These are phyloP conservation scores for Vultur gryphus DNA, from an alignment of 2,797 vertebrate genomes.

Conservation along the genomic window DNA sequence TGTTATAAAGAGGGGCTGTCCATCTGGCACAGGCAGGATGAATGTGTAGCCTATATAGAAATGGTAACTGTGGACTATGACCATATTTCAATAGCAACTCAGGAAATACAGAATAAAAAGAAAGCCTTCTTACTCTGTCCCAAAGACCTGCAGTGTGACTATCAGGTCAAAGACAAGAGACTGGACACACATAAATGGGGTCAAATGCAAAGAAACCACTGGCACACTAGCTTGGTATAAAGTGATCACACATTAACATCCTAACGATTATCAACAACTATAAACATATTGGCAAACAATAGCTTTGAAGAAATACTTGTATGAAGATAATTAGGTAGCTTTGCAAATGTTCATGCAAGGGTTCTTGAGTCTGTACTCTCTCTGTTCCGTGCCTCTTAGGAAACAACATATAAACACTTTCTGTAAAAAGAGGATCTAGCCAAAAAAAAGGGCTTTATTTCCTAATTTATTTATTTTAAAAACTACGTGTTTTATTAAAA, in stretches of 20 bases:
- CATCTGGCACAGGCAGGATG: not conserved
- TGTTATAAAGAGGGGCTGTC: not conserved
- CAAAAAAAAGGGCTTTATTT: not conserved
- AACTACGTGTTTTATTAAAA: not conserved
- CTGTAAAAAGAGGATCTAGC: not conserved
- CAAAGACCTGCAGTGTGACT: not conserved
- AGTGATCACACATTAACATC: not conserved
- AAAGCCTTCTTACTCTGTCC: not conserved
- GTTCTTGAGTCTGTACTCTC: not conserved
- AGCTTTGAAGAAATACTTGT: not conserved
- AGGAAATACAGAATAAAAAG: not conserved
- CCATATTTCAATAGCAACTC: not conserved
- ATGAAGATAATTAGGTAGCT: not conserved
- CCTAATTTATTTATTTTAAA: not conserved
- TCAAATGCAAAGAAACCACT: not conserved
- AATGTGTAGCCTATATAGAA: not conserved
- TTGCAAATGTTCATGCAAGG: not conserved
- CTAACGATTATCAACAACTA: not conserved
- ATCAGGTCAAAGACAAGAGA: not conserved
- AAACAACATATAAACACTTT: not conserved
- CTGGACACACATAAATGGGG: not conserved
- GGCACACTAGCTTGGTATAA: not conserved
- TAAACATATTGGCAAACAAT: not conserved
- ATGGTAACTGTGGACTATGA: not conserved
- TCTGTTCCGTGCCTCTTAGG: not conserved